Percentiles rank a stretch among this genome's conserved stretches.
phyloP scores from a whole-genome alignment of 2,797 vertebrate genomes.

The Sebastes taczanowskii region DNA sequence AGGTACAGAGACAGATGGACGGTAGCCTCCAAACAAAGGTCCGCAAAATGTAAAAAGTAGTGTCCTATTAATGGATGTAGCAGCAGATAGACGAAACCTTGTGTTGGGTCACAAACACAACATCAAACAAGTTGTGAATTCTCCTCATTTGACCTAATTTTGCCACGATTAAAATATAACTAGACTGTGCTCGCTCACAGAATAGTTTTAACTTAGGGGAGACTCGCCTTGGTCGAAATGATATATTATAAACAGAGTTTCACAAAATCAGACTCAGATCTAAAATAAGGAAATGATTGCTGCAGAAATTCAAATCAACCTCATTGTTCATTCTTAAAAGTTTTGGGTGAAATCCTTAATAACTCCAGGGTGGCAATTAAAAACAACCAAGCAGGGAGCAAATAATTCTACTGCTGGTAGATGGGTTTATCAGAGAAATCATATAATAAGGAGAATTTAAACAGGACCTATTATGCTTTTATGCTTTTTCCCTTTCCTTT shows the following conservation, averaged over 20 bases:
- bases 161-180: background rate
- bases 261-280: background rate
- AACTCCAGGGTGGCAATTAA: background rate
- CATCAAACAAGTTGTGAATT: background rate
- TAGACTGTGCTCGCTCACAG: background rate
- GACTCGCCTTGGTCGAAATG: background rate
- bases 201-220: background rate
- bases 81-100: background rate
- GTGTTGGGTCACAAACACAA: background rate
- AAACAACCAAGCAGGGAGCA: background rate
- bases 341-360: background rate
- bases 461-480: no score
- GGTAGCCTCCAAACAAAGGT: background rate
- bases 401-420: background rate
- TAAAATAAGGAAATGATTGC: background rate
- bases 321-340: background rate
- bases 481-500: no score
- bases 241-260: background rate
- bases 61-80: background rate
- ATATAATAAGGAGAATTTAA: background rate
- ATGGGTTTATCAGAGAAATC: background rate
- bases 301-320: background rate
- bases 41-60: background rate
- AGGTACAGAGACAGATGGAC: conserved; percentile 63
- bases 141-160: background rate